These are phyloP conservation scores for Bombus picipes DNA, from an alignment of 1,140 invertebrate genomes.

Conservation along the genomic window DNA sequence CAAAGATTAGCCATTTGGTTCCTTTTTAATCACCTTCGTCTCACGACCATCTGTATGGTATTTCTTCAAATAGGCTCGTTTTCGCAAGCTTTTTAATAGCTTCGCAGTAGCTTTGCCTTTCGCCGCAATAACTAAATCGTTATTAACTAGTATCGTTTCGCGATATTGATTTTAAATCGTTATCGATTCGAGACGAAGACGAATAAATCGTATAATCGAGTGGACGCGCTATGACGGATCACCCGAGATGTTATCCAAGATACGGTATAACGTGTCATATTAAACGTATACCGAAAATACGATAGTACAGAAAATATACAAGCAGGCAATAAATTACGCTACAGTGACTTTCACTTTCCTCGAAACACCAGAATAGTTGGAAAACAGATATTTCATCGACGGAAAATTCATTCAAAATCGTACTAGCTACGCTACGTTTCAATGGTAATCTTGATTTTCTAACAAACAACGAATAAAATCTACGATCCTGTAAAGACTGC, in stretches of 20 bases:
- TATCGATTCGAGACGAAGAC: no score
- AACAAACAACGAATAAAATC: no score
- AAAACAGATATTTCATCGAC: background rate
- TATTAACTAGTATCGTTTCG: no score
- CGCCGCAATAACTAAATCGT: no score
- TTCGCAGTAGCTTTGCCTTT: no score
- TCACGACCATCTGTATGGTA: background rate
- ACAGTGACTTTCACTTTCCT: background rate
- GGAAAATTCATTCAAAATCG: background rate
- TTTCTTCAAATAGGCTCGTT: background rate
- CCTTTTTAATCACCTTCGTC: background rate
- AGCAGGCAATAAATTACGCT: background rate
- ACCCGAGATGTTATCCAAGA: background rate
- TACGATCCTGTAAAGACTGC: no score
- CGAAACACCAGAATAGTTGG: background rate
- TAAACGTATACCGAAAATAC: background rate
- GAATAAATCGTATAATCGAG: background rate
- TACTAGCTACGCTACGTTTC: background rate
- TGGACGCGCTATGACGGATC: background rate
- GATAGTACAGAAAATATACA: background rate
- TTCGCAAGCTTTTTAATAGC: no score
- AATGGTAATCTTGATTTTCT: background rate
- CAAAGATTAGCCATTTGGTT: no score
- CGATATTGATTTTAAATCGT: no score
- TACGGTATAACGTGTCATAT: background rate